Conservation (phyloP, 1,140 invertebrate genomes). For the Acromyrmex echinatior region DNA sequence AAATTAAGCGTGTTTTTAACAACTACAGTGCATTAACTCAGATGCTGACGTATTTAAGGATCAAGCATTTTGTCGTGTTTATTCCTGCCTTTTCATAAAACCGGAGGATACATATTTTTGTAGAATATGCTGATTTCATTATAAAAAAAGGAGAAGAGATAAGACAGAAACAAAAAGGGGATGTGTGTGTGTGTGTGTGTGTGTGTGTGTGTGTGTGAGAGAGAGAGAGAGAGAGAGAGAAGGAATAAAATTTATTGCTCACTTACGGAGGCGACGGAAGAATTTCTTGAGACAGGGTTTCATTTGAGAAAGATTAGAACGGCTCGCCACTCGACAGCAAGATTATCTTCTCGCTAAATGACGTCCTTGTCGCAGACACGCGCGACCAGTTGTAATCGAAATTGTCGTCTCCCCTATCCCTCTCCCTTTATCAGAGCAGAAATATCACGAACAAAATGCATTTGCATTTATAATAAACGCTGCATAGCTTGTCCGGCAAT, state of each 20-base stretch:
- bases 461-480: conserved; percentile 59
- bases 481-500: background rate
- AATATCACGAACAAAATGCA: conserved; percentile 49
- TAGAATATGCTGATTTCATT: background rate
- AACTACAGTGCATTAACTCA: conserved; percentile 8
- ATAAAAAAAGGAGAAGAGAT: background rate
- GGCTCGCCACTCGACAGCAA: conserved; percentile 7
- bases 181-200: no score
- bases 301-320: conserved; percentile 28
- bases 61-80: background rate
- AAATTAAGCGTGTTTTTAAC: conserved; percentile 1
- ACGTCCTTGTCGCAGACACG: conserved; percentile 37
- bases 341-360: conserved; percentile 49
- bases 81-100: background rate
- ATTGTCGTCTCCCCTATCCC: background rate
- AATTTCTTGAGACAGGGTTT: conserved; percentile 26
- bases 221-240: background rate
- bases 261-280: background rate
- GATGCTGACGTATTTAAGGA: background rate
- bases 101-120: background rate
- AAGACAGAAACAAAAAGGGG: background rate
- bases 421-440: conserved; percentile 23
- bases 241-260: conserved; percentile 1
- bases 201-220: background rate
- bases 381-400: conserved; percentile 47